Evolutionary conservation across 2,113 vertebrate genomes (phyloP), one percentile per base, ranked within the genome.

Genomic region (Hiodon alosoides): DNA sequence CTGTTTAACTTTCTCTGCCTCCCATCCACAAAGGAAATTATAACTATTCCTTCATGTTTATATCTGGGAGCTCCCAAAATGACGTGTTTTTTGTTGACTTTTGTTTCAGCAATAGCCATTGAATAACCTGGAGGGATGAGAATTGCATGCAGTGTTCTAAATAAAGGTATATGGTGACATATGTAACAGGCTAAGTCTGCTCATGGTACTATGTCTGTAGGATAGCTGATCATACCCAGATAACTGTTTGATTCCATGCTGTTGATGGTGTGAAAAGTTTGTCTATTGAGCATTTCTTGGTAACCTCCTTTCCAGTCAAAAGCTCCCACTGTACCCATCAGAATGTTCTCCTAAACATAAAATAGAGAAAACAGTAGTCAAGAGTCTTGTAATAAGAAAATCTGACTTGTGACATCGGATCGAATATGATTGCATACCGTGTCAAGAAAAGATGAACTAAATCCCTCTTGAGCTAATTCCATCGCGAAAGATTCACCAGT

Each of bases 31-130:
- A 6, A 54, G 59, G 65, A 64, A 73, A 73, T 17, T 11, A 73
- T 10, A 5, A 65, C 72, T 65, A 7, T 46, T 51, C 72, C 72
- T 53, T 52, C n/a, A 48, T 73, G 72, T 46, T 73, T 59, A 54
- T 73, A 73, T 50, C 72, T 59, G 7, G 72, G 72, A 8, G 72
- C 72, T 73, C 72, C 72, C 60, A 73, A 46, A 65, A 73, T 73
- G 50, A 73, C 50, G 53, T 11, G 46, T 47, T 51, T 65, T 16
- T 64, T 13, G 46, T 17, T 16, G 2, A 47, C 16, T 48, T 10
- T 59, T 55, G 31, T 31, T n/a, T 52, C 50, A 53, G 71, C 48
- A 73, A 73, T 50, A 54, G 71, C 71, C 71, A 64, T 73, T 10
- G 71, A 73, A 54, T 64, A 73, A 48, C 71, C 71, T 73, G 50